Conservation (phyloP, 2,888 invertebrate genomes). For the Aleiodes alternator region DNA sequence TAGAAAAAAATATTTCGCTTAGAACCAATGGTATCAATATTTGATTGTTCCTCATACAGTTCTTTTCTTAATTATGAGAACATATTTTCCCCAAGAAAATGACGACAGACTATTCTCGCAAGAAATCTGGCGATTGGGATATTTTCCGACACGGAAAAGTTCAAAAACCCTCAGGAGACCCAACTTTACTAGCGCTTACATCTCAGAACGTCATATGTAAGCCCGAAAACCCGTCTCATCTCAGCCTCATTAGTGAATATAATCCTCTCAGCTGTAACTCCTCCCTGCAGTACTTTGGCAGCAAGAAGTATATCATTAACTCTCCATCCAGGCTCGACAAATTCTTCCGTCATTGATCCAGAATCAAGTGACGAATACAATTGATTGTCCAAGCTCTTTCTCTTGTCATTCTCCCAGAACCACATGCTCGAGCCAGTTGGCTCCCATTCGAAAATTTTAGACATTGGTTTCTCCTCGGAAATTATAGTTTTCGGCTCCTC, state of each 20-base stretch:
- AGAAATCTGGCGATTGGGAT: no score
- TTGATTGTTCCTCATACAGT: no score
- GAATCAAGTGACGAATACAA: conserved; percentile 7
- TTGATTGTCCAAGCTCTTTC: conserved; percentile 23
- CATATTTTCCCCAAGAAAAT: conserved; percentile 3
- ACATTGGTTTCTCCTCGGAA: conserved; percentile 20
- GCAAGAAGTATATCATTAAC: conserved; percentile 68
- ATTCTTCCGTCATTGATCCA: conserved; percentile 66
- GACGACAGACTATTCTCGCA: no score
- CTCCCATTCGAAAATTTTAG: conserved; percentile 33
- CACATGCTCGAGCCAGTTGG: conserved; percentile 47
- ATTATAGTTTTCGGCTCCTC: conserved; percentile 16
- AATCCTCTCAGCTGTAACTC: conserved; percentile 45
- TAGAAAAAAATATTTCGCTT: no score
- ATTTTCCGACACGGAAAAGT: no score
- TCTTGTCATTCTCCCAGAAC: conserved; percentile 52
- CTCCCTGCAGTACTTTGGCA: conserved; percentile 61
- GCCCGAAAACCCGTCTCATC: conserved; percentile 84
- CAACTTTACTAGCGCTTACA: conserved; percentile 77
- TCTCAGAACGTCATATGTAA: conserved; percentile 85
- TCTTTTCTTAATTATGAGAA: no score
- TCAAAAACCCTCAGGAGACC: not conserved
- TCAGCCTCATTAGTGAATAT: conserved; percentile 80
- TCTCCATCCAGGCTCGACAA: conserved; percentile 66
- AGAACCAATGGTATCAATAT: no score